These are phyloP conservation scores for Euura saliciscinereae DNA, from an alignment of 1,140 invertebrate genomes.

Conservation along the genomic window DNA sequence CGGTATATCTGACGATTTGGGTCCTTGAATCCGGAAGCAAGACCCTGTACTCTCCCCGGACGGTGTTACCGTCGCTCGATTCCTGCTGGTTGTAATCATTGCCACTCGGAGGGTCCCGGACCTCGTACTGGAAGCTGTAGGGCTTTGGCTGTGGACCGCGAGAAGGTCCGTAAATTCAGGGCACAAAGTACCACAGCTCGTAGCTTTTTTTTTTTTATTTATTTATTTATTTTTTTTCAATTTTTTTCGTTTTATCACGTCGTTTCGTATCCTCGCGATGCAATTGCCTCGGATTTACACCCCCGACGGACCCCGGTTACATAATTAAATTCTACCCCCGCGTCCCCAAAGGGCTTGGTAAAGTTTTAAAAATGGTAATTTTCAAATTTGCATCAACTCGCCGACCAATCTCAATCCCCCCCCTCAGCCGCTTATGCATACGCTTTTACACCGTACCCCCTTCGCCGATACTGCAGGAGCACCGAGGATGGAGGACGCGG, in stretches of 20 bases:
- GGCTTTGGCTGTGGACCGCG: conserved; percentile 66
- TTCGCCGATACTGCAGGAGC: too few species aligned
- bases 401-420: too few species aligned
- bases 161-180: conserved; percentile 13
- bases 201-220: too few species aligned
- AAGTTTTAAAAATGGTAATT: background rate
- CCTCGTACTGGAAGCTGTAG: conserved; percentile 79
- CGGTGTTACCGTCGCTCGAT: conserved; percentile 71
- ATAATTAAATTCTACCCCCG: background rate
- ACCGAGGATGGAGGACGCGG: too few species aligned
- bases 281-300: too few species aligned
- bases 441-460: too few species aligned
- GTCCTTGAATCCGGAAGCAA: conserved; percentile 75
- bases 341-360: background rate
- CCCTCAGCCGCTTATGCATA: too few species aligned
- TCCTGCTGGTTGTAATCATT: conserved; percentile 76
- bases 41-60: conserved; percentile 74
- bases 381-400: background rate
- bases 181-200: background rate
- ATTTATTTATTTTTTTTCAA: too few species aligned
- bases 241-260: too few species aligned
- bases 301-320: background rate
- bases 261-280: too few species aligned
- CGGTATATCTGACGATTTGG: conserved; percentile 76
- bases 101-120: conserved; percentile 74